Percentiles rank a stretch among this genome's conserved stretches.
Conservation (phyloP, 2,797 vertebrate species). For the Clarias pachynema region DNA sequence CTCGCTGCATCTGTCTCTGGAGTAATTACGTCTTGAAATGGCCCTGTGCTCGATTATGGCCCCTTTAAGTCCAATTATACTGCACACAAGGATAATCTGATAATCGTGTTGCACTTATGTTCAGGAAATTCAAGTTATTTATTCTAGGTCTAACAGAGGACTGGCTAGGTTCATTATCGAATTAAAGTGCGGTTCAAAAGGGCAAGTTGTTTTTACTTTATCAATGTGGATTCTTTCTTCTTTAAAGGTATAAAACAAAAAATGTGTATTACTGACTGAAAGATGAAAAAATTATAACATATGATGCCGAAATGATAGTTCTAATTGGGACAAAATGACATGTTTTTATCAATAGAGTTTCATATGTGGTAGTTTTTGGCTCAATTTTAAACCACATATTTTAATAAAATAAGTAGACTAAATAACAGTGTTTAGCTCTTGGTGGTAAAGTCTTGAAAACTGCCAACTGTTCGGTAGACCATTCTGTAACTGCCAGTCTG, state of each 20-base stretch:
- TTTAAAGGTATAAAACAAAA: background rate
- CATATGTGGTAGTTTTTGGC: background rate
- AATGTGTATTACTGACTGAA: background rate
- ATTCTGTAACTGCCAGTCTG: background rate
- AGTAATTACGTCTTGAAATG: slow-evolving; percentile 24
- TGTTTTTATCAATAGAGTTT: background rate
- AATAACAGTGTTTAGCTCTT: background rate
- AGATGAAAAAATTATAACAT: background rate
- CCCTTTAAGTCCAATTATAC: slow-evolving; percentile 22
- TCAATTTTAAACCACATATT: background rate
- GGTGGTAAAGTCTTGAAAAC: too few species aligned
- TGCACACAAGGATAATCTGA: slow-evolving; percentile 20
- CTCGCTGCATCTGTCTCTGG: slow-evolving; percentile 16
- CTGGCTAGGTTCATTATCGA: slow-evolving; percentile 2
- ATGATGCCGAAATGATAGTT: background rate
- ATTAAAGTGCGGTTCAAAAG: slow-evolving; percentile 1
- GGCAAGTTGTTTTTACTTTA: background rate
- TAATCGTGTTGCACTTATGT: slow-evolving; percentile 16
- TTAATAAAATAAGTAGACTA: background rate
- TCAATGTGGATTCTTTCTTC: background rate
- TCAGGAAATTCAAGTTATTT: slow-evolving; percentile 25
- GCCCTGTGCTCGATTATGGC: slow-evolving; percentile 2
- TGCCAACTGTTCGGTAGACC: background rate
- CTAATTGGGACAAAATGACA: background rate
- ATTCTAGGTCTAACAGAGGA: background rate